Base-by-base conservation (phyloP, 2,888 invertebrate genomes). In the Acronicta psi region DNA sequence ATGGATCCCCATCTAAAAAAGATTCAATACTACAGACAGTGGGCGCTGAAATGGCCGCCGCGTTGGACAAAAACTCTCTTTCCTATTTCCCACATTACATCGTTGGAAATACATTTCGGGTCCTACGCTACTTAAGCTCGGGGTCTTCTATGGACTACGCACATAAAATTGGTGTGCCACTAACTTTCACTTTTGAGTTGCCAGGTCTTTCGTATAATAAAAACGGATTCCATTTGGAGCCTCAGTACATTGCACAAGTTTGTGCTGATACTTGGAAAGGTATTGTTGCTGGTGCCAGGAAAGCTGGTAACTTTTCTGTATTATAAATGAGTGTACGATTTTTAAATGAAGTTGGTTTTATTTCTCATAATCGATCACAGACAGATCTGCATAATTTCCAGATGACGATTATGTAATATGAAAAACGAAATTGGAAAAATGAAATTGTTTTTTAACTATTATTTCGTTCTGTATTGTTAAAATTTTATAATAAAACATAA, bases 111-210 rank as follows among this genome's bases (percentile, higher is more conserved):
- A 83, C 94, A 11, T 91, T 90, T 1, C 81, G 93, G 0, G 90
- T 93, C 11, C 80, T 96, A 1, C 87, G 91, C 58, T 96, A 96
- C 69, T 85, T 89, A 0, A 95, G 95, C 0, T 84, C 95, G 38
- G 97, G 97, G 13, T 95, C 95, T 16, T 95, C 96, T 71, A 95
- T 96, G 78, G 97, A 97, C 75, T 97, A 95, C 84, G 95, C 95
- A 0, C 95, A 95, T 80, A 94, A 80, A 0, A 86, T 90, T 13
- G 95, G 95, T 0, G 94, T 96, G 38, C 94, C 95, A 0, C 82
- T 96, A 10, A 81, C 95, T 0, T 96, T 95, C 69, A 96, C 96
- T 3, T 93, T 95, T 75, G 96, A 96, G 83, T 80, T 97, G 58
- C 96, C 96, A 0, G 95, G 95, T 53, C 94, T 96, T n/a, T 71